Evolutionary conservation across 2,888 invertebrate genomes (phyloP), one percentile per base, ranked within the genome.

Genomic region (Argyresthia albistria): DNA sequence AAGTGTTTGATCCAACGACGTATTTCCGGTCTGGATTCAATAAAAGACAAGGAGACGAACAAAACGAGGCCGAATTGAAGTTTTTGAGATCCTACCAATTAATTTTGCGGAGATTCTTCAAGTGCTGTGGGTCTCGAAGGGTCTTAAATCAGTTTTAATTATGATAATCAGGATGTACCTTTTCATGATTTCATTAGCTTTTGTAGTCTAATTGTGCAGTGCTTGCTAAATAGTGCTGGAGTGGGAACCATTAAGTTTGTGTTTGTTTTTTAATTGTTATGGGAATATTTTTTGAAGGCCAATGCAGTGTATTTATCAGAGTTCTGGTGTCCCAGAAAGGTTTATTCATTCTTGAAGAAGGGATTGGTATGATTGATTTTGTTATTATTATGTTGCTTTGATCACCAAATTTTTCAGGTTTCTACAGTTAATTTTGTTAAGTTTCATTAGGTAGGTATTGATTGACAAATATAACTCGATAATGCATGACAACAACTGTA

Each of bases 21-120:
- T 79, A 76, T 80, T 74, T 86, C 83, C 86, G 78, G 79, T 66
- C 58, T 60, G 62, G 60, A 72, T 76, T 73, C 70, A 71, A 68
- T 63, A 50, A 43, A 43, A 46, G 48, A 48, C 49, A 51, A 43
- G 8, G 12, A 11, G 51, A 63, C 58, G 60, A 58, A 76, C 73
- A 78, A 78, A 76, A 75, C 71, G 67, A 69, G 69, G 69, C 37
- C 71, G 73, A 70, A 75, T 73, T 69, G 63, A 60, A 68, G 68
- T 70, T 70, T 25, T 70, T 67, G 65, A 52, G 52, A 52, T 52
- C 52, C 25, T 46, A 52, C 52, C 52, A 52, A 52, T 52, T 52
- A 52, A 37, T 35, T 45, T 14, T 45, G 45, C 45, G 9, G 4
- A 50, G 35, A 16, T 35, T 74, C 69, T 61, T 74, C 69, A 71